These are phyloP conservation scores for Margarornis squamiger DNA, from an alignment of 2,797 vertebrate genomes.

Conservation along the genomic window DNA sequence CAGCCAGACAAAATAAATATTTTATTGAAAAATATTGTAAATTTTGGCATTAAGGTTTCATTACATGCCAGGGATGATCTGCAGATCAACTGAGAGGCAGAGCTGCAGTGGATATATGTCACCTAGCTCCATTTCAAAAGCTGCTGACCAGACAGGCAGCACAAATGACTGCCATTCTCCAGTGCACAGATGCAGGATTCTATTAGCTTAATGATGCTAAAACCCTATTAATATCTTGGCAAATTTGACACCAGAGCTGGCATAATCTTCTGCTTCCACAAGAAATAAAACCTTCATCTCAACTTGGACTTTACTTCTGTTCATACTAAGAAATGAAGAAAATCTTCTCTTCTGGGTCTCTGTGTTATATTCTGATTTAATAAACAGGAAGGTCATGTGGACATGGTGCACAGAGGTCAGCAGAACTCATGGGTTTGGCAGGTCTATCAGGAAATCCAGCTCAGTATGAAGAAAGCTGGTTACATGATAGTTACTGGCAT, in stretches of 20 bases:
- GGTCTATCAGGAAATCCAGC: neutral
- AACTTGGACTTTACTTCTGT: neutral
- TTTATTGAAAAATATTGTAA: neutral
- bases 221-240: neutral
- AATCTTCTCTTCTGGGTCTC: neutral
- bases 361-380: neutral
- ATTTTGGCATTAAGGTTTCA: neutral
- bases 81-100: neutral
- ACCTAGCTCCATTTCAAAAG: neutral
- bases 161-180: constrained; percentile 19
- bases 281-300: neutral
- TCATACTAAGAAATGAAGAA: neutral
- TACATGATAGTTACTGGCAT: neutral
- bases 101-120: neutral
- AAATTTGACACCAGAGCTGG: neutral
- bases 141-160: neutral
- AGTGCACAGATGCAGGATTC: neutral
- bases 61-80: neutral
- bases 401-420: neutral
- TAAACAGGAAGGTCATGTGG: neutral
- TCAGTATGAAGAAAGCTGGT: neutral
- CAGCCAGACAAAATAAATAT: neutral
- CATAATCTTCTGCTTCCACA: neutral
- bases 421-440: neutral
- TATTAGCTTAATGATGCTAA: constrained; percentile 37